Evolutionary conservation across 1,140 invertebrate genomes (phyloP), one percentile per base, ranked within the genome.

Genomic region (Caenorhabditis inopinata): DNA sequence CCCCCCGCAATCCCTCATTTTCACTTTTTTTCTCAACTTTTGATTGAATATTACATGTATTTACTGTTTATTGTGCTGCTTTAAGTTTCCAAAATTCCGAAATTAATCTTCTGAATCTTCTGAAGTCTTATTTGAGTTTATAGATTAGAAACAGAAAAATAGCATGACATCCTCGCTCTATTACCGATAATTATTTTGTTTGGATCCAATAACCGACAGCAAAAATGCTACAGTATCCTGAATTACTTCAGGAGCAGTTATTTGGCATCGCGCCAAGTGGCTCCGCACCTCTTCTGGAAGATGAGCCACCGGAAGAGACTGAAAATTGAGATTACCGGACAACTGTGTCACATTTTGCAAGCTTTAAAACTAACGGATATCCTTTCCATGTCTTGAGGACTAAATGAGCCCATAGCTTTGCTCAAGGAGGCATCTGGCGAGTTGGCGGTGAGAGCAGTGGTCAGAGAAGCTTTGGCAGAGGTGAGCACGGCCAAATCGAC

Each of bases 231-330:
- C 58, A 9, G 58, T 68, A n/a, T 68, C 58, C 12, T 68, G 58
- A 21, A 68, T 18, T 12, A 68, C 58, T 68, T 68, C 58, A 6
- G 58, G 58, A 1, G 58, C 32, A 0, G 58, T 68, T 11, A 68
- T 68, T 18, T 68, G 58, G 32, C 58, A 68, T n/a, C 58, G 58
- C 21, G 58, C 58, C 58, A 68, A 42, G n/a, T 68, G 58, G 12
- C 16, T 68, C 23, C 58, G 58, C 1, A 68, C 58, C 9, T 68
- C 58, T 68, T 68, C 58, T 5, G 58, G 58, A 14, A 68, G 58
- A 21, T 68, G 58, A 18, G 14, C 12, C 32, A 68, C 58, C 1
- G 58, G 58, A 14, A 68, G 32, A 11, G 58, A 21, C 58, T 68
- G 58, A 2, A 68, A 68, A 42, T 42, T 42, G 38, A 42, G 38